Percentiles rank a stretch among this genome's conserved stretches.
These are phyloP conservation scores for Mugil cephalus DNA, from an alignment of 2,113 vertebrate genomes.

Conservation along the genomic window DNA sequence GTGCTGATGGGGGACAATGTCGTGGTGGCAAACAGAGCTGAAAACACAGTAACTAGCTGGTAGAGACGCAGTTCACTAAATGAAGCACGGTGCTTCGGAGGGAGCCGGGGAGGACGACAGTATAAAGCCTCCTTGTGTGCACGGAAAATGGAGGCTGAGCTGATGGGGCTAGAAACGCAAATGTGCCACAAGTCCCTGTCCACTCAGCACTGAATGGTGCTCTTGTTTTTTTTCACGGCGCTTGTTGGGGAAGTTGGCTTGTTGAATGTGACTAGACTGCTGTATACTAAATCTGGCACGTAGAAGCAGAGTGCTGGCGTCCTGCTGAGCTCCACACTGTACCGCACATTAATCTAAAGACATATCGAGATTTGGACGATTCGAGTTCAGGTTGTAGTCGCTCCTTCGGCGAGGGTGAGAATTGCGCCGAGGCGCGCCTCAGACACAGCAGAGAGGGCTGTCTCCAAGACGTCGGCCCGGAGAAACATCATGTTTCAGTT, in stretches of 20 bases:
- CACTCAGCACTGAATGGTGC: slow-evolving; percentile 77
- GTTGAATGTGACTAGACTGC: slow-evolving; percentile 74
- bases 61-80: slow-evolving; percentile 75
- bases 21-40: slow-evolving; percentile 52
- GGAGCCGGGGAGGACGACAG: slow-evolving; percentile 64
- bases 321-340: not conserved
- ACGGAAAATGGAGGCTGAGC: slow-evolving; percentile 73
- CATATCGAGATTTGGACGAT: not conserved
- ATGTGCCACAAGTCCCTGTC: slow-evolving; percentile 78
- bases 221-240: slow-evolving; percentile 74
- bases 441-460: slow-evolving; percentile 16
- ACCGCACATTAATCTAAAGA: not conserved
- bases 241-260: slow-evolving; percentile 72
- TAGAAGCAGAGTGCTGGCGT: slow-evolving; percentile 16
- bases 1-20: slow-evolving; percentile 28
- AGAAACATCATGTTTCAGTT: slow-evolving; percentile 64
- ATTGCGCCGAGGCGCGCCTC: not conserved
- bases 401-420: not conserved
- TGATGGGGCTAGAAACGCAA: slow-evolving; percentile 73
- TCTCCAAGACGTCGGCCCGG: slow-evolving; percentile 54
- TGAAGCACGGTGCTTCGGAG: slow-evolving; percentile 60
- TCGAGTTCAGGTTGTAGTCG: not conserved
- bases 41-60: slow-evolving; percentile 65
- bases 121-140: slow-evolving; percentile 82
- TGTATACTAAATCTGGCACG: slow-evolving; percentile 68